Evolutionary conservation across 2,888 invertebrate genomes (phyloP).

Genomic region (Lasioglossum oenotherae): DNA sequence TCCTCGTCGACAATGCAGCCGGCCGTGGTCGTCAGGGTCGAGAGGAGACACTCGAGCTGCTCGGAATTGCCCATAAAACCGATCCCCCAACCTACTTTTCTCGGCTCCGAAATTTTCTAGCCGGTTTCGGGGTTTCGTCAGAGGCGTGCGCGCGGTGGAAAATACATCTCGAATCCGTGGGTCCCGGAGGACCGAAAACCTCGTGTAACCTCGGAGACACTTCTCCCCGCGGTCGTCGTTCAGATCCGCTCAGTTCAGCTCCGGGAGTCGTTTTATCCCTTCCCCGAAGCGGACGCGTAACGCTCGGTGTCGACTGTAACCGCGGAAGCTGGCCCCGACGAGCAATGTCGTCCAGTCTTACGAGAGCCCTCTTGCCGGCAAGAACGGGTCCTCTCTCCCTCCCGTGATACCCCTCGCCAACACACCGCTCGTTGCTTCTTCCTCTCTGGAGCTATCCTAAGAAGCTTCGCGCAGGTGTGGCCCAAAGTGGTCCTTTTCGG

Average conservation of each 20-base stretch:
- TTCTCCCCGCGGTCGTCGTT: neutral
- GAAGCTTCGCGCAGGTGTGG: neutral
- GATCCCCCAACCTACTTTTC: constrained; percentile 13
- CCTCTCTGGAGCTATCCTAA: constrained; percentile 1
- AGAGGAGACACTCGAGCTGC: neutral
- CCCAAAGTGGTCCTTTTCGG: neutral
- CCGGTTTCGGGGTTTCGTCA: constrained; percentile 24
- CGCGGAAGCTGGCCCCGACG: constrained; percentile 80
- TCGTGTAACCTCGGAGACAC: constrained; percentile 28
- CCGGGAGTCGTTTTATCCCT: constrained; percentile 52
- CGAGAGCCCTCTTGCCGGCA: constrained; percentile 76
- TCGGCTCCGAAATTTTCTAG: neutral
- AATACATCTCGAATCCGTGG: neutral
- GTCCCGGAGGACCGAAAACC: constrained; percentile 44
- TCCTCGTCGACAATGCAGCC: neutral
- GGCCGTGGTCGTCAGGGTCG: neutral
- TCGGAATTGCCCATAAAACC: constrained; percentile 22
- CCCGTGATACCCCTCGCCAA: neutral
- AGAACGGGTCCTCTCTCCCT: constrained; percentile 57
- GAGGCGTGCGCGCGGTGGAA: neutral
- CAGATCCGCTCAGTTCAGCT: neutral
- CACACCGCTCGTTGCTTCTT: constrained; percentile 6
- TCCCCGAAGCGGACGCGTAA: constrained; percentile 47
- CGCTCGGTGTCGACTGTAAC: constrained; percentile 62
- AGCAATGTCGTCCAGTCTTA: constrained; percentile 81